A percentile compares a stretch with the other conserved stretches of the same genome.
Evolutionary conservation across 1,140 invertebrate genomes (phyloP).

Genomic region (Hypsibius dujardini): DNA sequence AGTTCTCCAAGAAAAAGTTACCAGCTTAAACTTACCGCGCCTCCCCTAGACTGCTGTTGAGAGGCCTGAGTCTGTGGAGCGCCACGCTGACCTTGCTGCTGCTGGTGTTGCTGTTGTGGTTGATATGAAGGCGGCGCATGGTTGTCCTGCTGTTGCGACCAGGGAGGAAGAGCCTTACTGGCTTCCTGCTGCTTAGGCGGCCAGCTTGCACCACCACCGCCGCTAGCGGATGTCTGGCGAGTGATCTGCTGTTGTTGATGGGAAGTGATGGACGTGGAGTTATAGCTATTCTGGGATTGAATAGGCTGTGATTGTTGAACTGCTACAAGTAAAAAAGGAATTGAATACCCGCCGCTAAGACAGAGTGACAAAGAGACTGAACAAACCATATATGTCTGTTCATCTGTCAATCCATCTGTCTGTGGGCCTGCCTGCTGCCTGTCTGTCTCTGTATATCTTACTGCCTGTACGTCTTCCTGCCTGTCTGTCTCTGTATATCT

Average conservation of each 20-base stretch:
- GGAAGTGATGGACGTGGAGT: too few relatives aligned
- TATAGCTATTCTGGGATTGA: too few relatives aligned
- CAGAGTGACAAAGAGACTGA: too few relatives aligned
- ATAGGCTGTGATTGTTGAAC: too few relatives aligned
- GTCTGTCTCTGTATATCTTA: too few relatives aligned
- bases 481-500: too few relatives aligned
- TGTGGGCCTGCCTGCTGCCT: too few relatives aligned
- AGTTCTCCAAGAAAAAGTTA: not conserved
- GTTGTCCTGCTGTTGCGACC: not conserved
- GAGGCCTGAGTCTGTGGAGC: not conserved
- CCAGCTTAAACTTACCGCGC: not conserved
- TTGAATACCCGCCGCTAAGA: too few relatives aligned
- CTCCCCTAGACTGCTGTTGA: not conserved
- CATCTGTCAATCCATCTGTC: too few relatives aligned
- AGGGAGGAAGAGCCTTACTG: conserved; percentile 23
- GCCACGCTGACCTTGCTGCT: not conserved
- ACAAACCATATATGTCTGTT: too few relatives aligned
- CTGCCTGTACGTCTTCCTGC: too few relatives aligned
- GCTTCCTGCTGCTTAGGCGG: conserved; percentile 24
- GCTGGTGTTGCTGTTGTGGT: not conserved
- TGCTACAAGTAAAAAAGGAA: too few relatives aligned
- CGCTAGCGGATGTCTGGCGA: conserved; percentile 1
- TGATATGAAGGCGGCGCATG: not conserved
- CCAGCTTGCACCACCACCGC: conserved; percentile 20
- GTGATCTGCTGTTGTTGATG: conserved; percentile 22